Percentiles rank a stretch among this genome's conserved stretches.
These are phyloP conservation scores for Pristis pectinata DNA, from an alignment of 2,797 vertebrate species.

Conservation along the genomic window DNA sequence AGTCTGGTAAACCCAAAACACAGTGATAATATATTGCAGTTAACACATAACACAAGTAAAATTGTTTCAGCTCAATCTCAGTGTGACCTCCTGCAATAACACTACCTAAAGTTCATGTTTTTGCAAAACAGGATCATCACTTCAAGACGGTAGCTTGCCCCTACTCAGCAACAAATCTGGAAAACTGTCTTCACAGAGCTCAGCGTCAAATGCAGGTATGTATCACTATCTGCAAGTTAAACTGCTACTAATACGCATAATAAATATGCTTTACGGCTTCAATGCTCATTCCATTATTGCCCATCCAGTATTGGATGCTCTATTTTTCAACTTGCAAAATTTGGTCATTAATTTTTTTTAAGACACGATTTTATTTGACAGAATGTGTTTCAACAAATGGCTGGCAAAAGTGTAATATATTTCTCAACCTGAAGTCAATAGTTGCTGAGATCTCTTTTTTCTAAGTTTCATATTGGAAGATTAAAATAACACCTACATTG, in stretches of 20 bases:
- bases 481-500: too few species aligned
- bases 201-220: background rate
- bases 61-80: background rate
- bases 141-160: background rate
- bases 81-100: background rate
- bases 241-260: background rate
- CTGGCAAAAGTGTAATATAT: too few species aligned
- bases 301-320: too few species aligned
- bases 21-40: background rate
- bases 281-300: too few species aligned
- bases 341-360: too few species aligned
- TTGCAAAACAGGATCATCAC: too few species aligned
- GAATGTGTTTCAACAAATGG: too few species aligned
- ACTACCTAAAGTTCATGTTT: background rate
- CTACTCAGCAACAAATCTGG: background rate
- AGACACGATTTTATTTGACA: too few species aligned
- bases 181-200: background rate
- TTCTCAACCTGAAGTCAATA: too few species aligned
- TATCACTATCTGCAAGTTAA: background rate
- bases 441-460: too few species aligned
- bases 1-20: background rate
- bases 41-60: background rate
- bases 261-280: background rate
- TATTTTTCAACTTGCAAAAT: too few species aligned
- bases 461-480: too few species aligned